These are phyloP conservation scores for Sacculina carcini DNA, from an alignment of 2,888 invertebrate genomes.

Conservation along the genomic window DNA sequence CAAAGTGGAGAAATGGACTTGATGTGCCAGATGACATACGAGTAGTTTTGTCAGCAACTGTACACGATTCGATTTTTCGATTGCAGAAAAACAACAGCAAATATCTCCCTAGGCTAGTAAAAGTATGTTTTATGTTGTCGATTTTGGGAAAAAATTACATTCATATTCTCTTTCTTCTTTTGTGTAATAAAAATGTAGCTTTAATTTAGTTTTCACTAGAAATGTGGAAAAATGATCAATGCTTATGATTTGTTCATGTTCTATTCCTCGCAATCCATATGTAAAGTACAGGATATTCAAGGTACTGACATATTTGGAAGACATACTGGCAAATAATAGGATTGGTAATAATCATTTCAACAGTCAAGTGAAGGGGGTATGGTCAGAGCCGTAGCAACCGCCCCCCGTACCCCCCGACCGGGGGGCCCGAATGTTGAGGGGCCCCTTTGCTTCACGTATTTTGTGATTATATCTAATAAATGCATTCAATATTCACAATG, in stretches of 20 bases:
- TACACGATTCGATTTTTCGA: slow-evolving; percentile 6
- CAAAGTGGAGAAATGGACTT: slow-evolving; percentile 8
- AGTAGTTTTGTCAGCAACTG: slow-evolving; percentile 5
- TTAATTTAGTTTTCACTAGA: background rate
- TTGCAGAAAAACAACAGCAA: background rate
- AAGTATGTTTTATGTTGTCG: background rate
- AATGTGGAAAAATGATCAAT: background rate
- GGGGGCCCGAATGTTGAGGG: too few species aligned
- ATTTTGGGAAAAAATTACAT: slow-evolving; percentile 5
- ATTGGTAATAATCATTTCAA: too few species aligned
- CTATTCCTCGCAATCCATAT: slow-evolving; percentile 7
- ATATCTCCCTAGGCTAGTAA: slow-evolving; percentile 1
- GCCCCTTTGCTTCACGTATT: too few species aligned
- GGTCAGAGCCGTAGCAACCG: too few species aligned
- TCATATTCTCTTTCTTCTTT: background rate
- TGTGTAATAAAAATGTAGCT: slow-evolving; percentile 4
- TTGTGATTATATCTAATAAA: too few species aligned
- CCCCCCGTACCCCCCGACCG: too few species aligned
- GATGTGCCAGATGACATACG: slow-evolving; percentile 8
- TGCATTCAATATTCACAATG: too few species aligned
- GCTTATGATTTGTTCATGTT: background rate
- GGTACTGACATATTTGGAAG: too few species aligned
- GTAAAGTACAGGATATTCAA: slow-evolving; percentile 3
- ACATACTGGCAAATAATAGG: too few species aligned
- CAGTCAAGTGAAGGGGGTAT: too few species aligned